A percentile compares a stretch with the other conserved stretches of the same genome.
Conservation (phyloP, 2,888 invertebrate species). For the Drosophila meridiana region DNA sequence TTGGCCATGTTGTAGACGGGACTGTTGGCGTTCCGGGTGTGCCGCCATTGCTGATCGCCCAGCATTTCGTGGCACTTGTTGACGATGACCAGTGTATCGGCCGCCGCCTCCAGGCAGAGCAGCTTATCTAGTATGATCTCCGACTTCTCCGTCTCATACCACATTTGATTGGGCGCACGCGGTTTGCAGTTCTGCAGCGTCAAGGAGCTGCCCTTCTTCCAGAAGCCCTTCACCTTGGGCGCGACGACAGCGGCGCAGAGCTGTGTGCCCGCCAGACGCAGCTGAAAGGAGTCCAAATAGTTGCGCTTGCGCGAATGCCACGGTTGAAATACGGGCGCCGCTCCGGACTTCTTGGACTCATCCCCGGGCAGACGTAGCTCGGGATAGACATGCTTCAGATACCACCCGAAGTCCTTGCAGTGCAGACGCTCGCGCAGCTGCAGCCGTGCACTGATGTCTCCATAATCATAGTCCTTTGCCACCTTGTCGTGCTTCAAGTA, state of each 20-base stretch:
- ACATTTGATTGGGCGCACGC: conserved; percentile 88
- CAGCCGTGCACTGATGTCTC: conserved; percentile 92
- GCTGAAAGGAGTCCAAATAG: conserved; percentile 90
- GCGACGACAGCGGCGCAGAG: conserved; percentile 90
- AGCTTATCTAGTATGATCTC: conserved; percentile 94
- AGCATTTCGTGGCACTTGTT: conserved; percentile 97
- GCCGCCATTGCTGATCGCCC: conserved; percentile 96
- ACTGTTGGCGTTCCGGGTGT: conserved; percentile 89
- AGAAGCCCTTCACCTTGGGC: conserved; percentile 84
- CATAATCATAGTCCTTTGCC: conserved; percentile 87
- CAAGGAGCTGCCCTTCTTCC: conserved; percentile 90
- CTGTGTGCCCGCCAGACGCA: conserved; percentile 90
- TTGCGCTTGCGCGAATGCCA: conserved; percentile 93
- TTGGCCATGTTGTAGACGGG: conserved; percentile 94
- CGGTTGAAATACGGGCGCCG: conserved; percentile 89
- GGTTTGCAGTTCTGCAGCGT: conserved; percentile 89
- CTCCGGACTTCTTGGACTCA: conserved; percentile 77
- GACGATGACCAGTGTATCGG: conserved; percentile 88
- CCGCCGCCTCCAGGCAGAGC: conserved; percentile 92
- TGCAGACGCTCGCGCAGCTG: conserved; percentile 89
- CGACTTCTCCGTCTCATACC: conserved; percentile 92
- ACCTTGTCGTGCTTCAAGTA: conserved; percentile 85
- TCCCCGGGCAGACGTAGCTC: conserved; percentile 90
- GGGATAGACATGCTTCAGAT: conserved; percentile 97
- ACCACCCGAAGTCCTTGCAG: conserved; percentile 97